phyloP scores from a whole-genome alignment of 2,797 vertebrate species.

The Molothrus ater region DNA sequence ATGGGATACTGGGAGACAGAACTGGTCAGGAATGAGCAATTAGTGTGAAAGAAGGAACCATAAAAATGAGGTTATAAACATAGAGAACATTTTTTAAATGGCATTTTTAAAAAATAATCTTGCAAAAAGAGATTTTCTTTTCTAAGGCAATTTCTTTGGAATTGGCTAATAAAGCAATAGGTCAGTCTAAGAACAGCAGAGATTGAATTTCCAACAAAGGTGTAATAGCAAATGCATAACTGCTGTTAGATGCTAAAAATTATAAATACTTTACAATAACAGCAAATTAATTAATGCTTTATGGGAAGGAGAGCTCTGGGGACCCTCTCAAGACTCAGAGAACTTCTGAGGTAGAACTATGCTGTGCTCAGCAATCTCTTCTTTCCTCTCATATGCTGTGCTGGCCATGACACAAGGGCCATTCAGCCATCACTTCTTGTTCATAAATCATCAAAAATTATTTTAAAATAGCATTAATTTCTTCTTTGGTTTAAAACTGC shows the following conservation, averaged over 20 bases:
- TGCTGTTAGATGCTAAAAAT: background rate
- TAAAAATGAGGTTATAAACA: background rate
- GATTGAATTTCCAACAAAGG: background rate
- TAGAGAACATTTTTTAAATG: background rate
- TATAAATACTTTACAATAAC: background rate
- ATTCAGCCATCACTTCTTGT: background rate
- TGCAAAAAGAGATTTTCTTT: background rate
- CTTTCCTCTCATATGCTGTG: background rate
- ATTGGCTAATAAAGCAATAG: background rate
- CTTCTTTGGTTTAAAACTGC: background rate
- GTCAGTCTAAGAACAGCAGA: background rate
- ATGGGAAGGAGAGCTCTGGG: background rate
- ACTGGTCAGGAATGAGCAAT: background rate
- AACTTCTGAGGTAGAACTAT: background rate
- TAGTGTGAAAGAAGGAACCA: constrained; percentile 13
- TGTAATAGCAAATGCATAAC: background rate
- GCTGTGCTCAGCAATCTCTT: background rate
- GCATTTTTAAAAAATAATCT: background rate
- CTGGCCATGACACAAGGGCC: background rate
- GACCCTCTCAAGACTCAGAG: background rate
- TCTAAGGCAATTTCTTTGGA: background rate
- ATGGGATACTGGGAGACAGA: background rate
- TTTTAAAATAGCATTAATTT: background rate
- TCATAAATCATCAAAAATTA: background rate
- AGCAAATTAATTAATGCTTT: background rate